A percentile compares a stretch with the other conserved stretches of the same genome.
Conservation (phyloP, 2,797 vertebrate genomes). For the Monodelphis domestica region DNA sequence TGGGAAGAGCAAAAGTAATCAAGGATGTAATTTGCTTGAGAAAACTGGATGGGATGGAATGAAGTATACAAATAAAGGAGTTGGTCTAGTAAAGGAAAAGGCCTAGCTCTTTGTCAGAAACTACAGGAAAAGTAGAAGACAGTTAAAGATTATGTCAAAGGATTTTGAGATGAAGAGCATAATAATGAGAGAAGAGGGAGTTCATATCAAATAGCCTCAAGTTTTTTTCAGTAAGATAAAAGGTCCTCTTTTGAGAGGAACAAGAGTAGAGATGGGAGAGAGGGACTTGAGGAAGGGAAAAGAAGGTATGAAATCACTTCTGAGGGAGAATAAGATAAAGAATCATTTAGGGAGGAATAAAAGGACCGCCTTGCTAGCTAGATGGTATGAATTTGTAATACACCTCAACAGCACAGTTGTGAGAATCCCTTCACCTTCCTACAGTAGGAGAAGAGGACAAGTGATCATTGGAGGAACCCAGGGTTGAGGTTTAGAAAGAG, state of each 20-base stretch:
- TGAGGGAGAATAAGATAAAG: no score
- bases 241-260: no score
- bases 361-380: no score
- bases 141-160: no score
- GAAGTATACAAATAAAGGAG: background rate
- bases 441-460: background rate
- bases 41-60: background rate
- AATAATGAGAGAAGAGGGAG: no score
- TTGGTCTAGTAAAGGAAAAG: background rate
- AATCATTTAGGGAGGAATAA: no score
- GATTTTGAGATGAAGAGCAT: no score
- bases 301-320: no score
- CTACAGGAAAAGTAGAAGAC: background rate
- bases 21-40: background rate
- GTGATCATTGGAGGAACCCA: background rate
- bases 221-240: no score
- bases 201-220: no score
- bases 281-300: no score
- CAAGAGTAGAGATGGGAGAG: no score
- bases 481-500: background rate
- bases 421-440: background rate
- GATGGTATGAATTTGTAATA: background rate
- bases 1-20: background rate
- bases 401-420: background rate
- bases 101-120: background rate